Percentiles rank a stretch among this genome's conserved stretches.
These are phyloP conservation scores for Caenorhabditis auriculariae DNA, from an alignment of 2,888 invertebrate species.

Conservation along the genomic window DNA sequence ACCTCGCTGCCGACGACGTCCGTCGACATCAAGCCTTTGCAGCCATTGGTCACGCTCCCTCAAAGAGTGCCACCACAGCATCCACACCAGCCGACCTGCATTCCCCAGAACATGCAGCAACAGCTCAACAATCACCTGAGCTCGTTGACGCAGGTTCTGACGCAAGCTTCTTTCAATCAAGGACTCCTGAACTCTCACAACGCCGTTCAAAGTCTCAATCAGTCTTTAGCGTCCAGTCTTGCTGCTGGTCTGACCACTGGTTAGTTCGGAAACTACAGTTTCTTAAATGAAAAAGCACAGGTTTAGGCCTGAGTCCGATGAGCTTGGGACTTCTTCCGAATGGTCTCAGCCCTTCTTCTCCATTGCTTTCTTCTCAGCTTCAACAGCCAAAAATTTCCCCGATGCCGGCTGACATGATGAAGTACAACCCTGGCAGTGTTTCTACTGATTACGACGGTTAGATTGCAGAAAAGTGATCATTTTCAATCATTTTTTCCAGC, in stretches of 20 bases:
- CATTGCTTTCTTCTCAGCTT: constrained; percentile 19
- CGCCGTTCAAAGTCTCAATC: constrained; percentile 26
- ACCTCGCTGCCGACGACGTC: constrained; percentile 17
- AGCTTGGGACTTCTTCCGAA: constrained; percentile 32
- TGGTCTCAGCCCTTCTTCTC: constrained; percentile 39
- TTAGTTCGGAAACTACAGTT: not conserved
- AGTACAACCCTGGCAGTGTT: constrained; percentile 28
- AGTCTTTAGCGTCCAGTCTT: constrained; percentile 34
- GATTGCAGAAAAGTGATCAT: not conserved
- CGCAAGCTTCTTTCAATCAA: constrained; percentile 21
- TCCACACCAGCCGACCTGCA: not conserved
- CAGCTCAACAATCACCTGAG: constrained; percentile 21
- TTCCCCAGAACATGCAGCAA: constrained; percentile 16
- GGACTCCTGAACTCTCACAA: constrained; percentile 9
- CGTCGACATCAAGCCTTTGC: constrained; percentile 21
- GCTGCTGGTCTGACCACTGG: constrained; percentile 35
- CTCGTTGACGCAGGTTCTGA: constrained; percentile 19
- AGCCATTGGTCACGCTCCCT: constrained; percentile 15
- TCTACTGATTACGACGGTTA: constrained; percentile 35
- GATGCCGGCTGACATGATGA: constrained; percentile 8
- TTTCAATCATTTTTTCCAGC: not conserved
- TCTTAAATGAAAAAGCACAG: not conserved
- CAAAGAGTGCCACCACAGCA: constrained; percentile 4
- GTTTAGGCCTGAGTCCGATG: constrained; percentile 33
- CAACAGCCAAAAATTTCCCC: constrained; percentile 35